Evolutionary conservation across 1,140 invertebrate species (phyloP).

Genomic region (Zeugodacus cucurbitae): DNA sequence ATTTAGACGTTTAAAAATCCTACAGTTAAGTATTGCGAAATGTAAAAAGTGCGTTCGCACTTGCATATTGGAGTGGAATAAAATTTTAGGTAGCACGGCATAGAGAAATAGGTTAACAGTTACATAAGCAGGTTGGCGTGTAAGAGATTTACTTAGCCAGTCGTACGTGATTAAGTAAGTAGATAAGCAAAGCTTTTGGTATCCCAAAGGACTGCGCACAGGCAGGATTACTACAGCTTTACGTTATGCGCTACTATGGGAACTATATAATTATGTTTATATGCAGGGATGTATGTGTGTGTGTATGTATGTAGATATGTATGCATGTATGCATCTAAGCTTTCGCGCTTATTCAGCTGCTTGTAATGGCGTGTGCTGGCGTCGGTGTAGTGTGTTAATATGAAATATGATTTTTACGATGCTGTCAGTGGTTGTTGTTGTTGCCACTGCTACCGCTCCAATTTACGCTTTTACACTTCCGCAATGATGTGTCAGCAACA

Average conservation of each 20-base stretch:
- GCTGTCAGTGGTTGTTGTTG: background rate
- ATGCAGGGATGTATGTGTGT: background rate
- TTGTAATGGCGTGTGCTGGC: background rate
- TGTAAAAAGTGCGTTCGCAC: background rate
- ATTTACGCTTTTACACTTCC: slow-evolving; percentile 38
- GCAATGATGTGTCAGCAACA: slow-evolving; percentile 34
- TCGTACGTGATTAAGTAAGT: slow-evolving; percentile 27
- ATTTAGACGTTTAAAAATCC: too few relatives aligned
- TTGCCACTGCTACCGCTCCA: slow-evolving; percentile 9
- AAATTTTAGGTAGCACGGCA: background rate
- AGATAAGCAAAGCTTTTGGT: background rate
- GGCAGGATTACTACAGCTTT: background rate
- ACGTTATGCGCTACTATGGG: too few relatives aligned
- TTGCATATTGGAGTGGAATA: background rate
- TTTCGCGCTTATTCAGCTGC: background rate
- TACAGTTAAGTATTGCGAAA: too few relatives aligned
- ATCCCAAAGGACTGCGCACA: background rate
- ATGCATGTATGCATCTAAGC: background rate
- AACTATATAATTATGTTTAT: too few relatives aligned
- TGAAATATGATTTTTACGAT: slow-evolving; percentile 32
- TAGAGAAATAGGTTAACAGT: background rate
- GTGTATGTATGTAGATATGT: background rate
- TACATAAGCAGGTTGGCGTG: background rate
- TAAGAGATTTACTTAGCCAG: background rate
- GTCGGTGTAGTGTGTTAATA: slow-evolving; percentile 5